These are phyloP conservation scores for Erpornis zantholeuca DNA, from an alignment of 2,113 vertebrate genomes.

Conservation along the genomic window DNA sequence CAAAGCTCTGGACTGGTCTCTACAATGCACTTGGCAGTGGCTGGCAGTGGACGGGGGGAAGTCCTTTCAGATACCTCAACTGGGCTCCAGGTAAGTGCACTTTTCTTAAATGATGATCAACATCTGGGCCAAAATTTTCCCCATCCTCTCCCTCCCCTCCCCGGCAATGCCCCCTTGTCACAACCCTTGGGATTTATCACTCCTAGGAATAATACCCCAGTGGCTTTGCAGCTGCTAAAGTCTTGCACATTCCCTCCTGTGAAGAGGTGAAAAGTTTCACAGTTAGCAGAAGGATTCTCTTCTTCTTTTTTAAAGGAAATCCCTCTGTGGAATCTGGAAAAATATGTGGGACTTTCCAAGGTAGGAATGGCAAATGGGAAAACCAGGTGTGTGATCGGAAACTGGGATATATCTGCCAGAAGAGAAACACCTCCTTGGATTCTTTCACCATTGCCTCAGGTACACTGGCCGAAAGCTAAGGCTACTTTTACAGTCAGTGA, in stretches of 20 bases:
- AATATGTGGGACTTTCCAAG: conserved; percentile 84
- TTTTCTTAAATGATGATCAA: background rate
- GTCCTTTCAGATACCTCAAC: conserved; percentile 91
- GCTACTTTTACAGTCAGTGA: background rate
- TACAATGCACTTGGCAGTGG: conserved; percentile 84
- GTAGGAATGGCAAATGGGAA: conserved; percentile 89
- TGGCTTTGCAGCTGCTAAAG: background rate
- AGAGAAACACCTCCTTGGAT: conserved; percentile 79
- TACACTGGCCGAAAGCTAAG: background rate
- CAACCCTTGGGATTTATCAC: background rate
- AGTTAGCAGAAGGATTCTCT: background rate
- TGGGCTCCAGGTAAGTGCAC: conserved; percentile 87
- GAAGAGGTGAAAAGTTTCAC: background rate
- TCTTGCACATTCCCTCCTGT: background rate
- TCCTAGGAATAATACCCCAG: background rate
- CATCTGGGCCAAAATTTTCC: too few species aligned
- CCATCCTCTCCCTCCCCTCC: background rate
- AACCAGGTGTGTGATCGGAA: conserved; percentile 79
- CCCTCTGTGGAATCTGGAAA: conserved; percentile 82
- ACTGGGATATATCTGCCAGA: conserved; percentile 91
- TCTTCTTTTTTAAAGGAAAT: conserved; percentile 76
- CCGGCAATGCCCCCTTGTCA: background rate
- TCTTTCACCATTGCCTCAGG: conserved; percentile 51
- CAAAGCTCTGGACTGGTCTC: conserved; percentile 88
- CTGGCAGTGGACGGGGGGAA: conserved; percentile 87